These are phyloP conservation scores for Calliphora vomitoria DNA, from an alignment of 2,888 invertebrate species.

Conservation along the genomic window DNA sequence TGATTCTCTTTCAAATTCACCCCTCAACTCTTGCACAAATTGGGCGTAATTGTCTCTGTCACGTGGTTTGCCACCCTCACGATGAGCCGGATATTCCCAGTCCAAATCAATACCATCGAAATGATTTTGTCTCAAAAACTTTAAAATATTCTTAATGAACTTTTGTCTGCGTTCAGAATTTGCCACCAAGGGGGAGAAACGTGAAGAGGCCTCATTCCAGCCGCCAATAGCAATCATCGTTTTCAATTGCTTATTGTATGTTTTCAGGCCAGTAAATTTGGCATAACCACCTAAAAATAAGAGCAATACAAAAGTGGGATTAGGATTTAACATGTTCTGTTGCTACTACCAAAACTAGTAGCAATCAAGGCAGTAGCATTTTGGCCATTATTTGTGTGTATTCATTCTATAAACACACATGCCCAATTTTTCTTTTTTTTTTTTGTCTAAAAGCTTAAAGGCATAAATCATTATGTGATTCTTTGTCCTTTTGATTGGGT, in stretches of 20 bases:
- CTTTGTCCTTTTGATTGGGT: slow-evolving; percentile 46
- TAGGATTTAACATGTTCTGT: slow-evolving; percentile 30
- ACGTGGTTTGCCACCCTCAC: slow-evolving; percentile 89
- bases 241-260: slow-evolving; percentile 95
- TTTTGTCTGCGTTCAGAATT: slow-evolving; percentile 90
- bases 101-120: slow-evolving; percentile 97
- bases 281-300: slow-evolving; percentile 92
- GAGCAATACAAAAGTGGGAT: slow-evolving; percentile 17
- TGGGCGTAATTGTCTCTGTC: slow-evolving; percentile 95
- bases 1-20: slow-evolving; percentile 95
- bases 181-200: slow-evolving; percentile 95
- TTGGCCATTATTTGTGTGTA: not conserved
- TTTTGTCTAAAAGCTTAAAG: slow-evolving; percentile 44
- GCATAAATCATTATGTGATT: slow-evolving; percentile 64
- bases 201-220: slow-evolving; percentile 96
- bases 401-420: slow-evolving; percentile 1
- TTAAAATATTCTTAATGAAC: slow-evolving; percentile 92
- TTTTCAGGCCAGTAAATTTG: slow-evolving; percentile 96
- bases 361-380: slow-evolving; percentile 5
- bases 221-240: slow-evolving; percentile 96
- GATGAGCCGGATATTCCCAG: slow-evolving; percentile 88
- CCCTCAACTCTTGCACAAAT: slow-evolving; percentile 94
- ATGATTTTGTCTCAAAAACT: slow-evolving; percentile 95
- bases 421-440: not conserved
- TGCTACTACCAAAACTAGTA: not conserved